Evolutionary conservation across 2,113 vertebrate species (phyloP).

Genomic region (Clinocottus analis): DNA sequence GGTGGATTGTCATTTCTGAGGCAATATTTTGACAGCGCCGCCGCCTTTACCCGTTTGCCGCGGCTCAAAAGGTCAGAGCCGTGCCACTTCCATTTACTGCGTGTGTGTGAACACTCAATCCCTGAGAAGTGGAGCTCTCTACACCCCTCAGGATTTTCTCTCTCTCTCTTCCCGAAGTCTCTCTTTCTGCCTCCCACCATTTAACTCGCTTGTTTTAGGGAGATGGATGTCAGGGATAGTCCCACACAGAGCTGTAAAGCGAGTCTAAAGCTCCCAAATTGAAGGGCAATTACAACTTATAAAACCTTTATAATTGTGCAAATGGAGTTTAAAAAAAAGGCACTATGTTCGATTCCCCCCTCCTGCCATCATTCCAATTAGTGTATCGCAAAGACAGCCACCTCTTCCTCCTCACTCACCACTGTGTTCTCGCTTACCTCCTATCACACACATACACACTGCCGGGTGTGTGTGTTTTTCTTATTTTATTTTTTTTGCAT

Average conservation of each 20-base stretch:
- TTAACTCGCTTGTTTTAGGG: constrained; percentile 71
- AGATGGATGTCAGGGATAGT: constrained; percentile 62
- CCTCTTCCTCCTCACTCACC: constrained; percentile 49
- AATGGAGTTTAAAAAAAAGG: constrained; percentile 33
- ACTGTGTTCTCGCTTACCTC: constrained; percentile 15
- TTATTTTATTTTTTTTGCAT: constrained; percentile 12
- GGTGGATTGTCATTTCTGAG: constrained; percentile 86
- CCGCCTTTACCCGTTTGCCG: constrained; percentile 76
- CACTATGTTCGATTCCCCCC: constrained; percentile 39
- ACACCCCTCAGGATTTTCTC: constrained; percentile 38
- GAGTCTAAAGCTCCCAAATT: constrained; percentile 61
- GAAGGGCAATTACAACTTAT: constrained; percentile 68
- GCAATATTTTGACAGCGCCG: constrained; percentile 85
- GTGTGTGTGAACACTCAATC: constrained; percentile 79
- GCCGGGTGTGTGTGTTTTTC: constrained; percentile 21
- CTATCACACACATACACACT: constrained; percentile 38
- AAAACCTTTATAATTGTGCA: constrained; percentile 62
- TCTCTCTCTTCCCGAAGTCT: constrained; percentile 21
- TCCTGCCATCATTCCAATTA: constrained; percentile 62
- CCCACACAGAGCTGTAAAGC: constrained; percentile 64
- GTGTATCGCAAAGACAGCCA: constrained; percentile 50
- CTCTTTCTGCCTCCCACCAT: constrained; percentile 58
- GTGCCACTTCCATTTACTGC: constrained; percentile 84
- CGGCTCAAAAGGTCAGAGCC: constrained; percentile 85
- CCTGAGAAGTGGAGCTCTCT: constrained; percentile 72